Percentiles rank a stretch among this genome's conserved stretches.
Evolutionary conservation across 2,797 vertebrate species (phyloP).

Genomic region (Dallia pectoralis): DNA sequence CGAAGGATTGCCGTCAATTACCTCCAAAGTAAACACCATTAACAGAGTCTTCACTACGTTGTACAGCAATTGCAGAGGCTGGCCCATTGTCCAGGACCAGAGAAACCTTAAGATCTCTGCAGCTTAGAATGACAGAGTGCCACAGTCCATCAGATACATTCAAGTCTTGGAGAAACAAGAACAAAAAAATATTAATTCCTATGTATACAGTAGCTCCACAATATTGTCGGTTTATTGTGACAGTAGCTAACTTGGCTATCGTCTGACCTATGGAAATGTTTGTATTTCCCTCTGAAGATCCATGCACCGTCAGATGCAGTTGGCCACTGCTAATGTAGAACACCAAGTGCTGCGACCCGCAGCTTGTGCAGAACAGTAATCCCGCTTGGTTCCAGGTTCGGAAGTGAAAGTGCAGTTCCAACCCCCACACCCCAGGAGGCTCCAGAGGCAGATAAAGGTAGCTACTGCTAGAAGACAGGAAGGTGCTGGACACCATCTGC

Average conservation of each 20-base stretch:
- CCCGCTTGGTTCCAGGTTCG: constrained; percentile 88
- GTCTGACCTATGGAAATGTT: constrained; percentile 73
- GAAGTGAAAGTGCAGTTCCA: constrained; percentile 85
- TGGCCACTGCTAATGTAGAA: constrained; percentile 69
- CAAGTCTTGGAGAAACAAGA: constrained; percentile 44
- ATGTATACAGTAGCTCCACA: neutral
- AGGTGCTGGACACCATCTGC: constrained; percentile 84
- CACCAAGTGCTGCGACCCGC: constrained; percentile 70
- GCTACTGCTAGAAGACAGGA: constrained; percentile 76
- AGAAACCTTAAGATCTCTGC: constrained; percentile 73
- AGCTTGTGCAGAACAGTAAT: constrained; percentile 76
- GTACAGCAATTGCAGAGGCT: constrained; percentile 62
- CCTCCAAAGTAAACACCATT: constrained; percentile 81
- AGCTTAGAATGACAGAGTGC: constrained; percentile 76
- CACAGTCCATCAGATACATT: constrained; percentile 77
- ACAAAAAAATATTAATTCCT: neutral
- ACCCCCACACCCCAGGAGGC: constrained; percentile 69
- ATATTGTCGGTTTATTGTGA: neutral
- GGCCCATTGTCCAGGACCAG: constrained; percentile 71
- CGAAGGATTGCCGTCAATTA: constrained; percentile 27
- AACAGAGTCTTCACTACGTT: constrained; percentile 72
- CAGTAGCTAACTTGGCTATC: neutral
- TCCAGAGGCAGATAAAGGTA: constrained; percentile 80
- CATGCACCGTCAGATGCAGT: constrained; percentile 77
- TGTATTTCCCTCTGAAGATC: constrained; percentile 51